These are phyloP conservation scores for Galerucella nymphaeae DNA, from an alignment of 2,888 invertebrate species.

Conservation along the genomic window DNA sequence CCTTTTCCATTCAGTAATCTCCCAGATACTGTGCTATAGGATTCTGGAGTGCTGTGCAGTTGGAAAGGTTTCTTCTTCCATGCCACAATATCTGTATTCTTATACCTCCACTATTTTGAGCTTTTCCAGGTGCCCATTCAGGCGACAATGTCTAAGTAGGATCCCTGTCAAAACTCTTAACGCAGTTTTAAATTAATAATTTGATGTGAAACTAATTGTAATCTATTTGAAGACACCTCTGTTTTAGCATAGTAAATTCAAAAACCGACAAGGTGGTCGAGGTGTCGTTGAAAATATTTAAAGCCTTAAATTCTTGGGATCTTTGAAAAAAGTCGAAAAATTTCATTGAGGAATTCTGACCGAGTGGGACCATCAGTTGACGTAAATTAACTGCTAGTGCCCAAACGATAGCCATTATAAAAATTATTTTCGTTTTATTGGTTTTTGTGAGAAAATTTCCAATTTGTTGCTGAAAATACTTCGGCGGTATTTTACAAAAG, in stretches of 20 bases:
- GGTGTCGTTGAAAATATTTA: slow-evolving; percentile 54
- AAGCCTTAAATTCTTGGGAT: slow-evolving; percentile 47
- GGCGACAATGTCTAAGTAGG: too few relatives aligned
- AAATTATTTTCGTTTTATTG: slow-evolving; percentile 43
- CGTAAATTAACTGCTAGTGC: slow-evolving; percentile 41
- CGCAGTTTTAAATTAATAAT: too few relatives aligned
- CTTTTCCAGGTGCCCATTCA: too few relatives aligned
- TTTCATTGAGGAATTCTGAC: slow-evolving; percentile 38
- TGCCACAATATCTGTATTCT: too few relatives aligned
- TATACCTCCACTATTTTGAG: too few relatives aligned
- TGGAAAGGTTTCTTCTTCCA: too few relatives aligned
- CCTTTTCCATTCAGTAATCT: too few relatives aligned
- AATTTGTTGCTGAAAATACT: slow-evolving; percentile 46
- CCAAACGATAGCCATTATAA: slow-evolving; percentile 38
- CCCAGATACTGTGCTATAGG: too few relatives aligned
- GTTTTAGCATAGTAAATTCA: slow-evolving; percentile 50
- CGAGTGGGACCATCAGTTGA: slow-evolving; percentile 8
- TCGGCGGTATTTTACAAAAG: slow-evolving; percentile 33
- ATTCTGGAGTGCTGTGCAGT: too few relatives aligned
- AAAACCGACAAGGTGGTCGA: slow-evolving; percentile 56
- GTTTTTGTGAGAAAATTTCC: slow-evolving; percentile 50
- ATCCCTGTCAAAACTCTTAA: too few relatives aligned
- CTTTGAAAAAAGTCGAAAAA: slow-evolving; percentile 45
- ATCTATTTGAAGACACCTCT: slow-evolving; percentile 19
- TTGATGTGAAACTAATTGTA: background rate